Conservation (phyloP, 2,888 invertebrate species). For the Eilema griseolum region DNA sequence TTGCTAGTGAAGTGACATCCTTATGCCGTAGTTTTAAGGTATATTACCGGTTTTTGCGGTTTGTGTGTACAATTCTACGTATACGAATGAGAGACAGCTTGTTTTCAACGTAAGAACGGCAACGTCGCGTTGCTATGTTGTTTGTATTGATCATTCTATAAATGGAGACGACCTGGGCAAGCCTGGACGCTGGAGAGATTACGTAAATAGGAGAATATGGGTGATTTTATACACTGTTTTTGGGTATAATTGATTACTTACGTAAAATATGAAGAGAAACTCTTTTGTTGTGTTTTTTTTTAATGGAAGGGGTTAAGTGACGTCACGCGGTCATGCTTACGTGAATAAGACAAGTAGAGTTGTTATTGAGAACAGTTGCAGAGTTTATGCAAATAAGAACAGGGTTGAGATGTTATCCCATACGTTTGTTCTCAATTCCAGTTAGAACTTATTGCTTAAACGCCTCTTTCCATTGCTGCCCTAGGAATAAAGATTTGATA, state of each 20-base stretch:
- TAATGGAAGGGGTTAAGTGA: slow-evolving; percentile 1
- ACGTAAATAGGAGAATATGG: slow-evolving; percentile 29
- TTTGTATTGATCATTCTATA: slow-evolving; percentile 76
- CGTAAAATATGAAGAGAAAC: background rate
- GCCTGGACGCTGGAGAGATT: slow-evolving; percentile 53
- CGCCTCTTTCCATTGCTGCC: background rate
- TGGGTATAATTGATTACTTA: background rate
- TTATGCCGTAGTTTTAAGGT: slow-evolving; percentile 25
- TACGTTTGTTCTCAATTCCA: background rate
- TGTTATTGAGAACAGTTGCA: background rate
- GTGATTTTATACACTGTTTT: slow-evolving; percentile 15
- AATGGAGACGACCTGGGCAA: slow-evolving; percentile 57
- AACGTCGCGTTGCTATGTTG: slow-evolving; percentile 62
- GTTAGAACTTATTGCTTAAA: background rate
- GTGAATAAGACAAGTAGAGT: background rate
- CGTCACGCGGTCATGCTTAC: background rate
- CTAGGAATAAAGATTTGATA: background rate
- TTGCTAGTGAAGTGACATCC: slow-evolving; percentile 31
- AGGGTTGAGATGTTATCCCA: background rate
- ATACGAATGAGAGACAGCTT: slow-evolving; percentile 44
- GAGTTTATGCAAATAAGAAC: background rate
- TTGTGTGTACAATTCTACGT: slow-evolving; percentile 24
- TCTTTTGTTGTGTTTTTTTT: background rate
- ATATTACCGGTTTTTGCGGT: slow-evolving; percentile 31
- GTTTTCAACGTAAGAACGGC: slow-evolving; percentile 70